These are phyloP conservation scores for Erpobdella octoculata DNA, from an alignment of 2,888 invertebrate genomes.

Conservation along the genomic window DNA sequence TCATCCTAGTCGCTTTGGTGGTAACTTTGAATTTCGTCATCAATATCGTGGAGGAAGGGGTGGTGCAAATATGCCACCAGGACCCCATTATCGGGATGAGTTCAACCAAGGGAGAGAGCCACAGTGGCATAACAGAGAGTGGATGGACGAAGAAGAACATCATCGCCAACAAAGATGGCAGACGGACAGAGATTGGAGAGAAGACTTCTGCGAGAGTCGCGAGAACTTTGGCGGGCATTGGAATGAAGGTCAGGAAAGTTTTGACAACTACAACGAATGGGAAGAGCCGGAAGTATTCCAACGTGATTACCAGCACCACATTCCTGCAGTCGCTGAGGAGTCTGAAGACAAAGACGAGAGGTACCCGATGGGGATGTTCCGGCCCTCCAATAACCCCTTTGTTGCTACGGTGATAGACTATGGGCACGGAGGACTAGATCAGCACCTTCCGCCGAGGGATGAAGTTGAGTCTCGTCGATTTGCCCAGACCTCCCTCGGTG, in stretches of 20 bases:
- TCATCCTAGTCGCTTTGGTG: too few relatives aligned
- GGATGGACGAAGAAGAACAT: too few relatives aligned
- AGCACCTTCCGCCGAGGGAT: background rate
- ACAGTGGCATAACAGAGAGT: too few relatives aligned
- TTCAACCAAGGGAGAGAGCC: too few relatives aligned
- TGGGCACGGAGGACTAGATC: background rate
- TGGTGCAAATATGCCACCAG: too few relatives aligned
- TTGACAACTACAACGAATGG: background rate
- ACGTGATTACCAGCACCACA: background rate
- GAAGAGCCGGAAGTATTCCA: background rate
- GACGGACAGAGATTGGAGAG: too few relatives aligned
- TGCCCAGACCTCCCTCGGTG: background rate
- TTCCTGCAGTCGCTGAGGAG: background rate
- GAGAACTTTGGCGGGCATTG: background rate
- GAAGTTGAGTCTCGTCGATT: background rate
- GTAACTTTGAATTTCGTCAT: too few relatives aligned
- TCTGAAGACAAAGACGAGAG: constrained; percentile 8
- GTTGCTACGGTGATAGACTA: constrained; percentile 19
- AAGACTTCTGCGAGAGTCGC: background rate
- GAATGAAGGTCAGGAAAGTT: background rate
- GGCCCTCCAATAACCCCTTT: background rate
- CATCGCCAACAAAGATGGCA: background rate
- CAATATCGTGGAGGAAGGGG: too few relatives aligned
- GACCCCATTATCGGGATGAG: too few relatives aligned
- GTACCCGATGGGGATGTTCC: background rate